Conservation (phyloP, 2,797 vertebrate genomes). For the Trematomus bernacchii region DNA sequence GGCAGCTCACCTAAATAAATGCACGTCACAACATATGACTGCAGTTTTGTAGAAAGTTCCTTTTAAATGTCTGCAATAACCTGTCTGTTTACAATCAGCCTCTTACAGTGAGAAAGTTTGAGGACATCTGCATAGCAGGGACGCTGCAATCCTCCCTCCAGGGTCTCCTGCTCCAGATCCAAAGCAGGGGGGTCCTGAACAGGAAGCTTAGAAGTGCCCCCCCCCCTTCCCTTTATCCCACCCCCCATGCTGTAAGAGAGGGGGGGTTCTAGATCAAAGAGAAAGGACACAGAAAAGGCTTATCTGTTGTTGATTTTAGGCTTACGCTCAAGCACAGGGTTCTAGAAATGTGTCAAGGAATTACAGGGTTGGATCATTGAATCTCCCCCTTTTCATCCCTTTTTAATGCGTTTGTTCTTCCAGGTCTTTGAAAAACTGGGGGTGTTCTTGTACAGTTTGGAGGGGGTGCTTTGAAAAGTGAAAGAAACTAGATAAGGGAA, state of each 20-base stretch:
- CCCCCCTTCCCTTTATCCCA: conserved; percentile 2
- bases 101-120: conserved; percentile 48
- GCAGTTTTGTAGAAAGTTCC: conserved; percentile 32
- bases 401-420: conserved; percentile 65
- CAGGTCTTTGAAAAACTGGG: conserved; percentile 56
- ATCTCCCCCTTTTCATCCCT: conserved; percentile 69
- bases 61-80: conserved; percentile 55
- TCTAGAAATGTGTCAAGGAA: conserved; percentile 81
- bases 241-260: conserved; percentile 17
- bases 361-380: conserved; percentile 72
- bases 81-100: conserved; percentile 47
- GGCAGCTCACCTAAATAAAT: conserved; percentile 10
- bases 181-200: conserved; percentile 64
- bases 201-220: conserved; percentile 66
- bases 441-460: conserved; percentile 49
- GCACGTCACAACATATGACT: conserved; percentile 1
- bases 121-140: conserved; percentile 48
- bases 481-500: conserved; percentile 25
- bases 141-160: conserved; percentile 36
- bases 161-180: conserved; percentile 60
- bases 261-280: conserved; percentile 78
- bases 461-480: conserved; percentile 29
- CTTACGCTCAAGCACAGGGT: conserved; percentile 76
- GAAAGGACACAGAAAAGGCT: conserved; percentile 70
- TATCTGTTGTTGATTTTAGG: conserved; percentile 87